Base-by-base conservation (phyloP, 2,797 vertebrate species). In the Typhlichthys subterraneus region DNA sequence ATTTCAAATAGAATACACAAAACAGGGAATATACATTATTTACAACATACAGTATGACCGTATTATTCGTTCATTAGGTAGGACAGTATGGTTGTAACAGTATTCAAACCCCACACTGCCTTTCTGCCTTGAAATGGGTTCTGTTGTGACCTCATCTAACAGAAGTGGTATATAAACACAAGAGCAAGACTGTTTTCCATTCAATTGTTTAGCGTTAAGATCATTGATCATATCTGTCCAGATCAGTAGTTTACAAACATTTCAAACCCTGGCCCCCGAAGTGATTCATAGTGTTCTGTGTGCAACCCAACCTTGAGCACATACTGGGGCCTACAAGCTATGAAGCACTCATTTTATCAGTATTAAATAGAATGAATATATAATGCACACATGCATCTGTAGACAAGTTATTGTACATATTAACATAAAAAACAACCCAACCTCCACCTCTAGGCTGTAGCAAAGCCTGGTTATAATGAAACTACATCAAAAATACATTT, bases 61-160 rank as follows among this genome's bases (percentile, higher is more conserved):
- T 66, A 55, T 61, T 46, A 14, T 53, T 69, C 10, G 56, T 59
- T 31, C n/a, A 42, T 42, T 42, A 42, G 38, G 58, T 69, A 38
- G 33, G 53, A 14, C 12, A 42, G 23, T 29, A 29, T 29, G 23
- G 23, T 29, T 29, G 23, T 29, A 29, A 29, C 23, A 29, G 12
- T 11, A 11, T 52, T 8, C 69, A 46, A 3, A 58, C 61, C 17
- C 61, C 15, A 31, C 14, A 67, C 73, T 64, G 77, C 76, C 59
- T 1, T 62, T 78, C 76, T 78, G 82, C 79, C 77, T 82, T 78
- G 45, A 62, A 64, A 62, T 29, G 69, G 79, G 69, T 63, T 70
- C 52, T 9, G 70, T 69, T 70, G 77, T 78, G 80, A 85, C 83
- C 79, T 87, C 82, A 76, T 1, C 23, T 59, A 65, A 57, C 29